A percentile compares a stretch with the other conserved stretches of the same genome.
Evolutionary conservation across 2,888 invertebrate species (phyloP).

Genomic region (Drosophila eohydei): DNA sequence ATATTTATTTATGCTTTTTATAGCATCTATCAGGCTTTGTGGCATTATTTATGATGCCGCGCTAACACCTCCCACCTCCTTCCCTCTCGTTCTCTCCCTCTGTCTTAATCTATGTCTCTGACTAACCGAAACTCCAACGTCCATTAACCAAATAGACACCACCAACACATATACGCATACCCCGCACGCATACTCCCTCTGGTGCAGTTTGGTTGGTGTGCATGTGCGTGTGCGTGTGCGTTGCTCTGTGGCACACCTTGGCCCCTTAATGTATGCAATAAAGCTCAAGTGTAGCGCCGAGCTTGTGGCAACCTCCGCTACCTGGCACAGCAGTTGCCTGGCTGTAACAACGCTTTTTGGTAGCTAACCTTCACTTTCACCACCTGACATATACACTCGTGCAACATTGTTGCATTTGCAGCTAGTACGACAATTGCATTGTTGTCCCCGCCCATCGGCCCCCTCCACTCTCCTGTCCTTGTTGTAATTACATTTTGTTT

Average conservation of each 20-base stretch:
- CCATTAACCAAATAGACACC: constrained; percentile 71
- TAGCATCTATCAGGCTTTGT: constrained; percentile 39
- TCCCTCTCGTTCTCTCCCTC: neutral
- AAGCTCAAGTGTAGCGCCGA: constrained; percentile 74
- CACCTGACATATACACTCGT: constrained; percentile 24
- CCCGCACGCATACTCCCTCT: constrained; percentile 29
- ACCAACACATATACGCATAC: constrained; percentile 18
- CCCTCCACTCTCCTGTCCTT: constrained; percentile 48
- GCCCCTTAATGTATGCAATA: constrained; percentile 79
- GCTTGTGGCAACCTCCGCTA: constrained; percentile 41
- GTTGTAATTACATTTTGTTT: constrained; percentile 79
- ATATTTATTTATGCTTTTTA: constrained; percentile 18
- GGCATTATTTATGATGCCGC: constrained; percentile 49
- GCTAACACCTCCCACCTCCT: neutral
- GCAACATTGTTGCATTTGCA: constrained; percentile 71
- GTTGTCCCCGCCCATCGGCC: constrained; percentile 13
- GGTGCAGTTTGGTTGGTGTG: constrained; percentile 42
- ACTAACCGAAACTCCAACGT: constrained; percentile 62
- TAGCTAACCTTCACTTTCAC: constrained; percentile 77
- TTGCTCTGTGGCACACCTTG: constrained; percentile 72
- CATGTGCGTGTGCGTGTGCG: constrained; percentile 34
- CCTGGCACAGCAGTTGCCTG: constrained; percentile 16
- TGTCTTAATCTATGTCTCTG: constrained; percentile 11
- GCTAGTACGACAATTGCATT: constrained; percentile 53
- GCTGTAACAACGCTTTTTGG: constrained; percentile 43